Conservation (phyloP, 2,113 vertebrate species). For the Alligator sinensis region DNA sequence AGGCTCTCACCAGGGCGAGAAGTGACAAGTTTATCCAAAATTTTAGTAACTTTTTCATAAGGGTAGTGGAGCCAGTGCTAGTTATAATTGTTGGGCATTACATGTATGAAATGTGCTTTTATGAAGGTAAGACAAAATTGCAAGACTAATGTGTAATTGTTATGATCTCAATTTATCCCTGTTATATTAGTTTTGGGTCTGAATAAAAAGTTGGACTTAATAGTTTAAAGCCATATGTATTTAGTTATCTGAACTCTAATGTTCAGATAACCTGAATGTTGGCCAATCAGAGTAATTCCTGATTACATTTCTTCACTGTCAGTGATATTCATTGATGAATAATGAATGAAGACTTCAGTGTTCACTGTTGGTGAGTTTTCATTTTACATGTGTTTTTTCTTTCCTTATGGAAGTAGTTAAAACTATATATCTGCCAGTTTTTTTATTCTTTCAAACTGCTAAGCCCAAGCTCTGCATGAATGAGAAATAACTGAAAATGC, state of each 20-base stretch:
- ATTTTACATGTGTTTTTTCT: neutral
- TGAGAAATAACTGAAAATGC: neutral
- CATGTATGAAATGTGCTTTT: neutral
- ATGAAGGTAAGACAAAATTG: neutral
- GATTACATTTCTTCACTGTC: neutral
- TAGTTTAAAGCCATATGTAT: neutral
- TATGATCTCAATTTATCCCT: too few species aligned
- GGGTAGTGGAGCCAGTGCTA: too few species aligned
- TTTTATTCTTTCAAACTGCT: neutral
- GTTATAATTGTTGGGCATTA: neutral
- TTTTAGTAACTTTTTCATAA: neutral
- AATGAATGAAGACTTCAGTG: too few species aligned
- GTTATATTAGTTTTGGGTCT: neutral
- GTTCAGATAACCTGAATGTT: neutral
- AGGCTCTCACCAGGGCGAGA: neutral
- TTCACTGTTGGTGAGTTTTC: neutral
- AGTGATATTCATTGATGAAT: neutral
- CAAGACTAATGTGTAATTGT: too few species aligned
- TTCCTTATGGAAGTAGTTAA: neutral
- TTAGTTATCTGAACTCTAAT: too few species aligned
- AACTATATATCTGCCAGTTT: neutral
- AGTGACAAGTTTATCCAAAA: neutral
- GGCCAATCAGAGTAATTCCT: neutral
- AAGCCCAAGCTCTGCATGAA: neutral
- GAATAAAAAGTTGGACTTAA: neutral